Evolutionary conservation across 2,797 vertebrate species (phyloP).

Genomic region (Betta splendens): DNA sequence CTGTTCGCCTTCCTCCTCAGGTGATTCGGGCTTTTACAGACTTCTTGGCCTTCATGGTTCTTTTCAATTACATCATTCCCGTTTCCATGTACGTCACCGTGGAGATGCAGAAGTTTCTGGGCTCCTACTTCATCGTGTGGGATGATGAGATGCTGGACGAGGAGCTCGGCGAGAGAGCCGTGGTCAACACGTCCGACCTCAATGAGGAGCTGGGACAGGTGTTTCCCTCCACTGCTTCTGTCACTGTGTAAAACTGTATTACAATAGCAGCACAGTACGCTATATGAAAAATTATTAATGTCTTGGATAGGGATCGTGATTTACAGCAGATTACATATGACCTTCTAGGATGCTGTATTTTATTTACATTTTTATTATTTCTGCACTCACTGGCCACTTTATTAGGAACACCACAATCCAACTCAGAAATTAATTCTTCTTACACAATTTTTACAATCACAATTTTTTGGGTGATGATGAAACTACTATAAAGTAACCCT

Average conservation of each 20-base stretch:
- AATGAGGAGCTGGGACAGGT: conserved; percentile 97
- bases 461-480: too few species aligned
- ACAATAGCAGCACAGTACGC: too few species aligned
- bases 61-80: conserved; percentile 99
- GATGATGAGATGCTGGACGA: conserved; percentile 96
- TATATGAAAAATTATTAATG: not conserved
- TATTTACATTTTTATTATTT: too few species aligned
- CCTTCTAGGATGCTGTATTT: too few species aligned
- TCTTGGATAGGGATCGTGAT: not conserved
- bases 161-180: conserved; percentile 88
- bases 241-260: not conserved
- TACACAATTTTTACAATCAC: too few species aligned
- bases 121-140: conserved; percentile 97
- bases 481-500: too few species aligned
- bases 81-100: conserved; percentile 99
- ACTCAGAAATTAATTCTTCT: too few species aligned
- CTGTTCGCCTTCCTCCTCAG: conserved; percentile 65
- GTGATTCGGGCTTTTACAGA: conserved; percentile 93
- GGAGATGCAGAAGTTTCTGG: conserved; percentile 99
- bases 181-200: conserved; percentile 96
- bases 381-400: too few species aligned
- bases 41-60: conserved; percentile 98
- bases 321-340: too few species aligned
- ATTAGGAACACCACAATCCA: too few species aligned
- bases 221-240: not conserved